Conservation (phyloP, 1,140 invertebrate genomes). For the Belonocnema kinseyi region DNA sequence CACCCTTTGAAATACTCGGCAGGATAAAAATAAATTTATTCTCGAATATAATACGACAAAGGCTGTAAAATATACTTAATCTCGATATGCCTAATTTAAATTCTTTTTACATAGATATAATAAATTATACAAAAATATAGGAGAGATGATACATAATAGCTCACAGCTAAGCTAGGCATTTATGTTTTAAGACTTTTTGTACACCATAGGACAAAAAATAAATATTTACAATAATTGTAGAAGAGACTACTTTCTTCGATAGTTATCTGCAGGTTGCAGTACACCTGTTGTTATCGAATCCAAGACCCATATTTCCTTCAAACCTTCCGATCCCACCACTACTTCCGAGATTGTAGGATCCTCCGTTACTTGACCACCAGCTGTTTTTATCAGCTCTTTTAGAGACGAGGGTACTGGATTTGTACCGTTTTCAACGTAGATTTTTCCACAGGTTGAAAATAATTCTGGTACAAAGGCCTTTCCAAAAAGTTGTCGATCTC, state of each 20-base stretch:
- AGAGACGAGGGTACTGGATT: constrained; percentile 57
- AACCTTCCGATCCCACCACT: constrained; percentile 58
- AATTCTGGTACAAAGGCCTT: constrained; percentile 66
- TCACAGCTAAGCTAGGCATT: constrained; percentile 23
- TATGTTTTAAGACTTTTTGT: constrained; percentile 17
- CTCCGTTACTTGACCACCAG: constrained; percentile 66
- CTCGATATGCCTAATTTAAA: not conserved
- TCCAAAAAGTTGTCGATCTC: constrained; percentile 69
- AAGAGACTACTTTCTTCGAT: constrained; percentile 45
- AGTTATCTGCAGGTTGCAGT: constrained; percentile 60
- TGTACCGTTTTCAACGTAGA: constrained; percentile 64
- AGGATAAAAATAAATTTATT: constrained; percentile 17
- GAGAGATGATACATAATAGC: constrained; percentile 26
- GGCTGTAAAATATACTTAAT: not conserved
- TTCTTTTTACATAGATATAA: not conserved
- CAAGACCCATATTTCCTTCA: constrained; percentile 69
- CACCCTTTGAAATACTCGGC: not conserved
- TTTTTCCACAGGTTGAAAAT: constrained; percentile 66
- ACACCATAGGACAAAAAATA: not conserved
- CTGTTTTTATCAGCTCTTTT: constrained; percentile 70
- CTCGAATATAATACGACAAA: not conserved
- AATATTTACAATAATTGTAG: constrained; percentile 16
- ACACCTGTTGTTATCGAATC: constrained; percentile 71
- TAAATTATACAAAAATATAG: not conserved
- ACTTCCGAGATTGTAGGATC: constrained; percentile 61